Evolutionary conservation across 2,888 invertebrate species (phyloP), one percentile per base, ranked within the genome.

Genomic region (Dicycla oo): DNA sequence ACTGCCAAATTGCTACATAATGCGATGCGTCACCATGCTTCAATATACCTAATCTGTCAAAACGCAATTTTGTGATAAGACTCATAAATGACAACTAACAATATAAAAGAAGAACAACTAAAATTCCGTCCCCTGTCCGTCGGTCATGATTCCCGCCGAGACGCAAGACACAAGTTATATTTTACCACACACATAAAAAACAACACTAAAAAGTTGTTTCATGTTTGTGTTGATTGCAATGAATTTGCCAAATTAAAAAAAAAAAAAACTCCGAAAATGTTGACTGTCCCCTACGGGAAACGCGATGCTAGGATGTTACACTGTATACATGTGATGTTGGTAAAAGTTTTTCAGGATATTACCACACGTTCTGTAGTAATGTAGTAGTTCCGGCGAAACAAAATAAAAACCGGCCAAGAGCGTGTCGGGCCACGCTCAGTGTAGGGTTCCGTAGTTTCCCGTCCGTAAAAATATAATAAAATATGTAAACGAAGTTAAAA

Each of bases 161-260:
- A 62, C 71, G 54, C 54, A 49, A 54, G 38, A 65, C 82, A 78
- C 73, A 72, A 58, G 69, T 73, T 82, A 69, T 66, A 65, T 78
- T 81, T 85, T 69, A 85, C 66, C 61, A 63, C 70, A 54, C 23
- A 54, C 70, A 82, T 71, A 80, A 80, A 84, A 80, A 80, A 80
- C 64, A 80, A 63, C 56, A 63, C 53, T 70, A 62, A 78, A 81
- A 81, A 81, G 62, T 82, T 76, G 68, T 72, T 65, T 58, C 75
- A 53, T 73, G 75, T 70, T 64, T 60, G 53, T 57, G 80, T 72
- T 73, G 69, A 84, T 82, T 82, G 84, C 84, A 80, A 69, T 38
- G 64, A 86, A 82, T 82, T 84, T 72, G 30, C 67, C 15, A 81
- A 84, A 86, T 76, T 80, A 74, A 82, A 80, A 75, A 45, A 49